A percentile compares a stretch with the other conserved stretches of the same genome.
phyloP scores from a whole-genome alignment of 2,888 invertebrate species.

The Eudemis profundana region DNA sequence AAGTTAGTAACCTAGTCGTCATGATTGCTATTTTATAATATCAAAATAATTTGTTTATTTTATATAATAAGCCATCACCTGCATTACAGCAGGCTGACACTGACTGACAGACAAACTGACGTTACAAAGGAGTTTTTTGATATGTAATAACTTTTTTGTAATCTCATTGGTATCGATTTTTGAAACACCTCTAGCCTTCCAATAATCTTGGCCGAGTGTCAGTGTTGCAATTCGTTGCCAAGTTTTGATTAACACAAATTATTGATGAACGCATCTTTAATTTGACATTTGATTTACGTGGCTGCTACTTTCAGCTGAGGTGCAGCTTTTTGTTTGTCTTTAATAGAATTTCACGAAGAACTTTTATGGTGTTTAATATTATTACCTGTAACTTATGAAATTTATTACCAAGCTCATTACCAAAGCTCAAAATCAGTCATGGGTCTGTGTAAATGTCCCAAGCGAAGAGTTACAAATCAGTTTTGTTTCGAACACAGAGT shows the following conservation, averaged over 20 bases:
- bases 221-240: neutral
- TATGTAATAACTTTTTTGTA: neutral
- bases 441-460: conserved; percentile 99
- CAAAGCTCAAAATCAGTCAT: conserved; percentile 78
- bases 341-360: conserved; percentile 42
- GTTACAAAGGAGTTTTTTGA: conserved; percentile 1
- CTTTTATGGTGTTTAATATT: conserved; percentile 15
- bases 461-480: conserved; percentile 97
- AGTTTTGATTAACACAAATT: conserved; percentile 6
- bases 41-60: conserved; percentile 26
- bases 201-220: conserved; percentile 13
- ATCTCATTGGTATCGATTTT: conserved; percentile 4
- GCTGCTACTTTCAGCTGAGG: conserved; percentile 49
- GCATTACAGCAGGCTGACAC: conserved; percentile 24
- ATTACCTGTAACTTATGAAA: conserved; percentile 21
- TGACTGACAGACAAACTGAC: conserved; percentile 6
- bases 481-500: conserved; percentile 99
- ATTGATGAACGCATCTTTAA: conserved; percentile 44
- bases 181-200: no score
- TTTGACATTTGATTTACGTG: conserved; percentile 54
- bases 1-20: conserved; percentile 66
- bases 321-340: conserved; percentile 56
- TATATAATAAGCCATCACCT: conserved; percentile 24
- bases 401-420: neutral
- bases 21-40: conserved; percentile 53